Base-by-base conservation (phyloP, 2,888 invertebrate species). In the Luperina nickerlii region DNA sequence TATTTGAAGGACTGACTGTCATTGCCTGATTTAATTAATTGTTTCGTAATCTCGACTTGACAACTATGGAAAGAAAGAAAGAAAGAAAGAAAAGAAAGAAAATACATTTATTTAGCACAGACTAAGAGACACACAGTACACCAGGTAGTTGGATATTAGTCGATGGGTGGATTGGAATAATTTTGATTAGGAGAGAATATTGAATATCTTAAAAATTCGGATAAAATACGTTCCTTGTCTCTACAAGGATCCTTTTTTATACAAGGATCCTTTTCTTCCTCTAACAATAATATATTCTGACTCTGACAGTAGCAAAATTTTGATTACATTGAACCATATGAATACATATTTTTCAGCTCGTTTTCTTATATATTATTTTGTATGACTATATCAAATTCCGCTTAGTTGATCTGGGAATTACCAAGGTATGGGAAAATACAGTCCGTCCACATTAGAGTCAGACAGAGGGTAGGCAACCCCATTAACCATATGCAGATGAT, bases 1-100 rank as follows among this genome's bases (percentile, higher is more conserved):
- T 74, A 42, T 80, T 0, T 42, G 11, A 38, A 24, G 48, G 42
- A 65, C 48, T 38, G n/a, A 38, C 9, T 71, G 9, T 6, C n/a
- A 38, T 74, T 81, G 71, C 74, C 72, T 83, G 76, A 79, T 83
- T 76, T 72, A 66, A 54, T 76, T 69, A 45, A 85, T 45, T 71
- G 65, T 8, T 38, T 78, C 38, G 51, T 75, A 74, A 45, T 83
- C 57, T 72, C 68, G 24, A 48, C 45, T 77, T 71, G 18, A 20
- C 27, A 54, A 76, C n/a, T 20, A 20, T 51, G 9, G 38, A 7
- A n/a, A n/a, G n/a, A n/a, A n/a, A n/a, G n/a, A n/a, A n/a, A n/a
- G n/a, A n/a, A n/a, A n/a, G n/a, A n/a, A n/a, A n/a, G n/a, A n/a
- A n/a, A n/a, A n/a, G n/a, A n/a, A n/a, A n/a, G n/a, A n/a, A n/a